Conservation (phyloP, 2,113 vertebrate genomes). For the Salminus brasiliensis region DNA sequence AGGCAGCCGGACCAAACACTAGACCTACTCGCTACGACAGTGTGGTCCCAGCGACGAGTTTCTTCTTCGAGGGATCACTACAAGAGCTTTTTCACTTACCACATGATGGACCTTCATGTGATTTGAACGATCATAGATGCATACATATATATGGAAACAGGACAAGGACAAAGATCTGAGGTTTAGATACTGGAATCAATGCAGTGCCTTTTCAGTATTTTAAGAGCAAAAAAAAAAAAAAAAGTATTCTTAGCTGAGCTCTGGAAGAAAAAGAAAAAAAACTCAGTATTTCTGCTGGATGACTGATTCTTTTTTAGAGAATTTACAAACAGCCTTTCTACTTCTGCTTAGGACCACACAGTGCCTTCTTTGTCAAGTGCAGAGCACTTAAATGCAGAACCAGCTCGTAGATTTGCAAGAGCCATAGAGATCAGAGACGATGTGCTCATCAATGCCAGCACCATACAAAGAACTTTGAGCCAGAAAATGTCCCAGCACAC, state of each 20-base stretch:
- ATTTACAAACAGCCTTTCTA: constrained; percentile 26
- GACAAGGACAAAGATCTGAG: constrained; percentile 51
- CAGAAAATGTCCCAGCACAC: too few relatives aligned
- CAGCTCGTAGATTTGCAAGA: constrained; percentile 34
- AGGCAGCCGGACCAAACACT: constrained; percentile 80
- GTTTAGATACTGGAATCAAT: constrained; percentile 55
- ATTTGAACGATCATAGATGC: constrained; percentile 13
- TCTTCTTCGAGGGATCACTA: constrained; percentile 56
- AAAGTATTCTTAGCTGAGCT: constrained; percentile 69
- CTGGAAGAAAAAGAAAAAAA: constrained; percentile 69
- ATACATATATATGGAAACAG: constrained; percentile 45
- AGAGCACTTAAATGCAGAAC: constrained; percentile 19
- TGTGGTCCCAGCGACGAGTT: constrained; percentile 58
- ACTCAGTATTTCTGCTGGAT: constrained; percentile 39
- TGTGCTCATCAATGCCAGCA: constrained; percentile 3
- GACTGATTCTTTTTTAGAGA: constrained; percentile 32
- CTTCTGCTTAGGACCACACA: constrained; percentile 44
- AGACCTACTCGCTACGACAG: constrained; percentile 58
- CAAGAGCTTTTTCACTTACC: constrained; percentile 56
- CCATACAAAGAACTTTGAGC: constrained; percentile 3
- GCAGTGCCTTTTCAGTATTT: constrained; percentile 58
- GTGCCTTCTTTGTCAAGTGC: constrained; percentile 47
- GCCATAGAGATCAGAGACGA: not conserved
- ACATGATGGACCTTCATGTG: constrained; percentile 37
- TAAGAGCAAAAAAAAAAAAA: constrained; percentile 61